Base-by-base conservation (phyloP, 92 coral and sea anemone genomes). In the Zoanthus sansibaricus region DNA sequence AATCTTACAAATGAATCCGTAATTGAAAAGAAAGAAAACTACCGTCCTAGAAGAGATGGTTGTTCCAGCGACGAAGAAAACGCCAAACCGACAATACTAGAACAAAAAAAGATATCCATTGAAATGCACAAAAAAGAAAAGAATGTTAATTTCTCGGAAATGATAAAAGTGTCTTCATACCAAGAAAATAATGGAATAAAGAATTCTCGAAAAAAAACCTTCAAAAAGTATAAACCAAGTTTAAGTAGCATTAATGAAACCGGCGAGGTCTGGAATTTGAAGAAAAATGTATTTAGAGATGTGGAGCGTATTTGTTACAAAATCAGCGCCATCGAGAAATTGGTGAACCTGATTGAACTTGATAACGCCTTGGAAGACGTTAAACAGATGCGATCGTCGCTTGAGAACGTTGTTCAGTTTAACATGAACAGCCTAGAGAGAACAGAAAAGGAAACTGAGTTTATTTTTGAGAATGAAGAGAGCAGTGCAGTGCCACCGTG, bases 51-150 rank as follows among this genome's bases (percentile, higher is more conserved):
- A 20, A 21, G 61, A 49, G 62, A 46, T 49, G n/a, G 17, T 13
- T 33, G 33, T 33, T 13, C 32, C 45, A 68, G 33, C 55, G 72
- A 20, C 59, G 61, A 80, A 21, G 47, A 44, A 47, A 59, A 5
- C 9, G 10, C 11, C 71, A 66, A 48, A 31, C 37, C 44, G 16
- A 80, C 85, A 18, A 80, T 80, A 62, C 48, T 46, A 66, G 85
- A 64, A 12, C 72, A 80, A 67, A 58, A 75, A 46, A 80, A 80
- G 75, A 64, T 71, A 59, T 66, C 85, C 21, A 80, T 80, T 48
- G 74, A 66, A 49, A 44, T 66, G 20, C 85, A 80, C 75, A 80
- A 66, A 13, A 15, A 62, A 11, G 32, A 64, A 66, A 68, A 68
- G 7, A 47, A 46, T 6, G 66, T 80, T 46, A 59, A 44, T 49